Percentiles rank a stretch among this genome's conserved stretches.
These are phyloP conservation scores for Selene dorsalis DNA, from an alignment of 2,797 vertebrate species.

Conservation along the genomic window DNA sequence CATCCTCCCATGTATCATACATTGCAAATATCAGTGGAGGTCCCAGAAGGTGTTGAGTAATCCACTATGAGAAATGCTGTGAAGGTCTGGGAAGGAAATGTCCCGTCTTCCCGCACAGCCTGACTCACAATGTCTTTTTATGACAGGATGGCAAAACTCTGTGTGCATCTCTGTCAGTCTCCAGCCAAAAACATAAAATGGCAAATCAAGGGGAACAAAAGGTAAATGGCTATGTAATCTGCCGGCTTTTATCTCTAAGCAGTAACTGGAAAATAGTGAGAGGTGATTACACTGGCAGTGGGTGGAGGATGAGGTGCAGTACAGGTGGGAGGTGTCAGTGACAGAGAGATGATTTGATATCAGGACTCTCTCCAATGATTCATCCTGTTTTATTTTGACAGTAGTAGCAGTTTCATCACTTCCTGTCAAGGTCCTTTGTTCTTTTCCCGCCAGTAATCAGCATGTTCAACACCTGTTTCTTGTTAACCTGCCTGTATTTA, in stretches of 20 bases:
- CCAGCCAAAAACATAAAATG: background rate
- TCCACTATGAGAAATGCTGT: slow-evolving; percentile 41
- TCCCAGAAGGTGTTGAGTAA: slow-evolving; percentile 40
- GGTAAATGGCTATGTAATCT: slow-evolving; percentile 7
- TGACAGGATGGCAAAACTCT: background rate
- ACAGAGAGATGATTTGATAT: slow-evolving; percentile 18
- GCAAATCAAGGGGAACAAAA: background rate
- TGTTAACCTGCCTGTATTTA: no score
- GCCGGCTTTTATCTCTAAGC: slow-evolving; percentile 32
- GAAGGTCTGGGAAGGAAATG: slow-evolving; percentile 36
- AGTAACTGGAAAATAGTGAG: slow-evolving; percentile 31
- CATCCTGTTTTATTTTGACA: no score
- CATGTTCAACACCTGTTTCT: no score
- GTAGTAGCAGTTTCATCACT: no score
- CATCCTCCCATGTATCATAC: slow-evolving; percentile 33
- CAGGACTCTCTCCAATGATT: slow-evolving; percentile 10
- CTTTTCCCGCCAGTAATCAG: no score
- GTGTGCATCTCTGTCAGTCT: background rate
- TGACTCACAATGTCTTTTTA: background rate
- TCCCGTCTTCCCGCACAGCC: background rate
- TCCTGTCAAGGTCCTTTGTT: no score
- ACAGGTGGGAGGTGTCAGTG: slow-evolving; percentile 18
- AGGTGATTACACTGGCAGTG: slow-evolving; percentile 16
- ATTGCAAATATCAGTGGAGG: slow-evolving; percentile 37
- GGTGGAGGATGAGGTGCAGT: slow-evolving; percentile 31